These are phyloP conservation scores for Cantharis rustica DNA, from an alignment of 2,888 invertebrate genomes.

Conservation along the genomic window DNA sequence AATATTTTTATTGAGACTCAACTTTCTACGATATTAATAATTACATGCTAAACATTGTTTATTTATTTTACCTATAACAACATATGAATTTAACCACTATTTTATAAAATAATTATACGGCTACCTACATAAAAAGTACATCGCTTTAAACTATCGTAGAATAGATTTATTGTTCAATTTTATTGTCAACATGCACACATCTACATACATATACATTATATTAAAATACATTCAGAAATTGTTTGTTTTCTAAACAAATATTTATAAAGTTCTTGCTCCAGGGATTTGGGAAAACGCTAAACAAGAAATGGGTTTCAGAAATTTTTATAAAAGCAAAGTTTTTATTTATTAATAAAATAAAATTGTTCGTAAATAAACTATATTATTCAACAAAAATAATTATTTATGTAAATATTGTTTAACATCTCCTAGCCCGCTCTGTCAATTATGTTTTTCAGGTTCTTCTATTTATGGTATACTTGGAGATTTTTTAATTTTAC, in stretches of 20 bases:
- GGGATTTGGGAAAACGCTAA: constrained; percentile 13
- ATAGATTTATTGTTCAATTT: constrained; percentile 5
- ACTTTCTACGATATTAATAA: not conserved
- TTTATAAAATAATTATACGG: not conserved
- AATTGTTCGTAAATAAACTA: not conserved
- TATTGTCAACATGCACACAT: not conserved
- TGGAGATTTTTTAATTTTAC: too few species aligned
- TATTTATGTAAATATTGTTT: not conserved
- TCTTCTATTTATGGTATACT: too few species aligned
- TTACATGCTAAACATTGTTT: not conserved
- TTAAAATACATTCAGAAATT: constrained; percentile 12
- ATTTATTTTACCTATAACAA: not conserved
- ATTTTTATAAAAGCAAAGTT: constrained; percentile 10
- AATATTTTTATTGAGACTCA: too few species aligned
- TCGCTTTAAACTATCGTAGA: not conserved
- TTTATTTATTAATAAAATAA: constrained; percentile 17
- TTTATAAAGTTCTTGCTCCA: constrained; percentile 19
- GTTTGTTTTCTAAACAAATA: constrained; percentile 16
- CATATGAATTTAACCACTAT: not conserved
- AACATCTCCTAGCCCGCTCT: too few species aligned
- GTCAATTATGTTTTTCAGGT: too few species aligned
- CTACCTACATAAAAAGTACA: not conserved
- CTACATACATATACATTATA: constrained; percentile 9
- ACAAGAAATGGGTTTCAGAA: constrained; percentile 17
- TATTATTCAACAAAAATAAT: not conserved